Percentiles rank a stretch among this genome's conserved stretches.
Conservation (phyloP, 2,797 vertebrate genomes). For the Avahi laniger region DNA sequence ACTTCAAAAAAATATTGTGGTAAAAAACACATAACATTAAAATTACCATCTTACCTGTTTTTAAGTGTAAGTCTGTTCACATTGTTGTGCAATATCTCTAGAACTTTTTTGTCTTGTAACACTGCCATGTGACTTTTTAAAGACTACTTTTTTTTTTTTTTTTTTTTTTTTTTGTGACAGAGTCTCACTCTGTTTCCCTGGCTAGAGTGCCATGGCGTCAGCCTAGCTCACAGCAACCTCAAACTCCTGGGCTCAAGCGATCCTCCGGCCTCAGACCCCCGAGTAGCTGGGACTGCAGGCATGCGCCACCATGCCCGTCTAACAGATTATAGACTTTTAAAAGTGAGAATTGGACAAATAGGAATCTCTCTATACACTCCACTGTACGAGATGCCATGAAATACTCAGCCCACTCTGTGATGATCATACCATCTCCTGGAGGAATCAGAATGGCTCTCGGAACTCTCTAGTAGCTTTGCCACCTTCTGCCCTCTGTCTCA, state of each 20-base stretch:
- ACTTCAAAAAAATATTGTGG: constrained; percentile 20
- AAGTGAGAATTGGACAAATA: not conserved
- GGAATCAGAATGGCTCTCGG: not conserved
- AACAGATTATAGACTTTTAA: not conserved
- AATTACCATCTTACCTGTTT: not conserved
- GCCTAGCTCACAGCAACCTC: too few relatives aligned
- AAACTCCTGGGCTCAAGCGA: too few relatives aligned
- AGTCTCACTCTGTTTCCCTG: too few relatives aligned
- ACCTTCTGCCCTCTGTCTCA: not conserved
- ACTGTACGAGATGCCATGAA: not conserved
- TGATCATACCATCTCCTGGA: not conserved
- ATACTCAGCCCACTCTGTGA: not conserved
- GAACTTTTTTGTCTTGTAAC: not conserved
- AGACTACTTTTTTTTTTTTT: too few relatives aligned
- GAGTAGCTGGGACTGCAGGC: too few relatives aligned
- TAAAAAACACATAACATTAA: not conserved
- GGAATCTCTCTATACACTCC: rapidly evolving
- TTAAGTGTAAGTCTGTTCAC: not conserved
- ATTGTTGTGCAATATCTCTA: not conserved
- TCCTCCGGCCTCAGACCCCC: too few relatives aligned
- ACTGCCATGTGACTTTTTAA: constrained; percentile 50
- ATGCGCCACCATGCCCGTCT: too few relatives aligned
- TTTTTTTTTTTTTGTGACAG: too few relatives aligned
- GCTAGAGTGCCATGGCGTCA: too few relatives aligned
- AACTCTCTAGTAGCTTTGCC: not conserved